These are phyloP conservation scores for Melanotus villosus DNA, from an alignment of 2,888 invertebrate genomes.

Conservation along the genomic window DNA sequence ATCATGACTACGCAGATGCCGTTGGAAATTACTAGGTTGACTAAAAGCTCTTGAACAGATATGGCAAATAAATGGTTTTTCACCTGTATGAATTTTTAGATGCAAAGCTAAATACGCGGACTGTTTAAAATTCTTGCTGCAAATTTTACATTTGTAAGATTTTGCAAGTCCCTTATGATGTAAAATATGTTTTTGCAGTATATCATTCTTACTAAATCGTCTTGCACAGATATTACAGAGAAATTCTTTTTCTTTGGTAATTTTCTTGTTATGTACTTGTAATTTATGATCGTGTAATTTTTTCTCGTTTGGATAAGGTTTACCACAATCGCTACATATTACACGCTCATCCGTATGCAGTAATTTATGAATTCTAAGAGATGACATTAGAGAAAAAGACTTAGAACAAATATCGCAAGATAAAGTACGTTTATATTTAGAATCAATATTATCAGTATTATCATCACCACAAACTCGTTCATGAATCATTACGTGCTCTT, in stretches of 20 bases:
- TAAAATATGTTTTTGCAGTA: slow-evolving; percentile 51
- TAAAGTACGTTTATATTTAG: slow-evolving; percentile 54
- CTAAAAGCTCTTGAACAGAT: slow-evolving; percentile 32
- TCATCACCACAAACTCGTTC: background rate
- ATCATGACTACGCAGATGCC: slow-evolving; percentile 20
- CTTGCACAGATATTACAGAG: slow-evolving; percentile 51
- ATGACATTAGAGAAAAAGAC: slow-evolving; percentile 54
- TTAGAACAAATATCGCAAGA: slow-evolving; percentile 57
- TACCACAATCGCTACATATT: slow-evolving; percentile 55
- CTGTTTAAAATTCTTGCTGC: slow-evolving; percentile 23
- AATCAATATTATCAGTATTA: slow-evolving; percentile 48
- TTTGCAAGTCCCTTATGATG: slow-evolving; percentile 15
- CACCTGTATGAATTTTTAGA: slow-evolving; percentile 29
- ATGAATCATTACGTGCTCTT: slow-evolving; percentile 49
- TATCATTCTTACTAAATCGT: slow-evolving; percentile 52
- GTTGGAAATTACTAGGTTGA: slow-evolving; percentile 28
- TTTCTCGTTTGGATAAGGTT: slow-evolving; percentile 55
- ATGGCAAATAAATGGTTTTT: slow-evolving; percentile 33
- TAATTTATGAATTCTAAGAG: slow-evolving; percentile 56
- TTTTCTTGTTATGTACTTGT: slow-evolving; percentile 47
- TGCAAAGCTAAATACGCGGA: slow-evolving; percentile 12
- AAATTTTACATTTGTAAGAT: slow-evolving; percentile 19
- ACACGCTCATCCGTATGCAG: slow-evolving; percentile 55
- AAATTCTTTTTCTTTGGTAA: slow-evolving; percentile 46
- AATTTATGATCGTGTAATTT: slow-evolving; percentile 56